phyloP scores from a whole-genome alignment of 2,888 invertebrate species.

The Drosophila quinaria region DNA sequence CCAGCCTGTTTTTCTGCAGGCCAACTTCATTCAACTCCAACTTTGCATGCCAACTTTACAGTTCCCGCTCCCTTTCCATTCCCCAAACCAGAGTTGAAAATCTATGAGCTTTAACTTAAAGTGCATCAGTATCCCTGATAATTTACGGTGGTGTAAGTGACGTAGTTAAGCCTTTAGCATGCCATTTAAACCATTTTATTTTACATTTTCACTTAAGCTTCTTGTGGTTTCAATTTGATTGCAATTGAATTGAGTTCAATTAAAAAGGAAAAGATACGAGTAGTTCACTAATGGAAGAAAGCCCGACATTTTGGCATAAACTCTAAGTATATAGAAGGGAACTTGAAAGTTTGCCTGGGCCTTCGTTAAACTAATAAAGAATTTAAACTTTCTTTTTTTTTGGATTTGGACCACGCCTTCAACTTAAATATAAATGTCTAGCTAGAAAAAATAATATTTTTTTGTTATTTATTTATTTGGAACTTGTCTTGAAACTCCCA shows the following conservation, averaged over 20 bases:
- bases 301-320: too few relatives aligned
- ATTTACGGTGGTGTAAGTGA: slow-evolving; percentile 35
- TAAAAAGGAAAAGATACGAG: background rate
- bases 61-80: background rate
- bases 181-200: background rate
- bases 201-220: slow-evolving; percentile 8
- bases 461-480: too few relatives aligned
- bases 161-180: slow-evolving; percentile 13
- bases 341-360: too few relatives aligned
- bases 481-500: too few relatives aligned
- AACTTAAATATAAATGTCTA: too few relatives aligned
- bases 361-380: too few relatives aligned
- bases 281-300: too few relatives aligned
- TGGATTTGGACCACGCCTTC: too few relatives aligned
- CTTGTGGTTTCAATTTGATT: slow-evolving; percentile 20
- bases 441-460: too few relatives aligned
- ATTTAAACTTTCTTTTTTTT: too few relatives aligned
- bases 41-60: slow-evolving; percentile 31
- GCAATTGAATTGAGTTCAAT: slow-evolving; percentile 5
- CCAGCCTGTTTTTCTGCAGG: slow-evolving; percentile 30
- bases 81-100: slow-evolving; percentile 24
- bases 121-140: slow-evolving; percentile 45
- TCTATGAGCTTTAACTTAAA: slow-evolving; percentile 49
- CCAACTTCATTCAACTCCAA: slow-evolving; percentile 32
- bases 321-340: too few relatives aligned